Evolutionary conservation across 2,797 vertebrate species (phyloP).

Genomic region (Taeniopygia guttata): DNA sequence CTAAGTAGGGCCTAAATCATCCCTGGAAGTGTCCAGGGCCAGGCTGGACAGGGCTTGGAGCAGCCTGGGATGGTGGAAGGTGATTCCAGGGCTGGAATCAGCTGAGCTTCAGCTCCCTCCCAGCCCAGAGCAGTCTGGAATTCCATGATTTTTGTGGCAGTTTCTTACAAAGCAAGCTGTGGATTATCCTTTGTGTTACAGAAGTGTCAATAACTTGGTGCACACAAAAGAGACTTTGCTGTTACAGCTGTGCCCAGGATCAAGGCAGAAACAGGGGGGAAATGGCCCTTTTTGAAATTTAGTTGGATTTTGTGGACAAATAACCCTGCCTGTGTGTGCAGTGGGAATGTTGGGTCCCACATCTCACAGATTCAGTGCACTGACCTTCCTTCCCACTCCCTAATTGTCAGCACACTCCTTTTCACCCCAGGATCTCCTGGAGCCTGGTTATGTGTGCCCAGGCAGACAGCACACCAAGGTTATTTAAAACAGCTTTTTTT

Average conservation of each 20-base stretch:
- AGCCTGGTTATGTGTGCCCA: background rate
- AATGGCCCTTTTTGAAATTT: accelerated
- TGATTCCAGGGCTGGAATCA: background rate
- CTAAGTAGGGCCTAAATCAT: background rate
- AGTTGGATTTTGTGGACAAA: background rate
- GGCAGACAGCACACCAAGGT: background rate
- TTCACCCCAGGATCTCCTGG: background rate
- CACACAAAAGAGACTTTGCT: background rate
- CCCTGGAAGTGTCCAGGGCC: background rate
- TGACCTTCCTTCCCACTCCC: background rate
- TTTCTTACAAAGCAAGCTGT: background rate
- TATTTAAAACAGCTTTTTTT: background rate
- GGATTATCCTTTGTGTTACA: background rate
- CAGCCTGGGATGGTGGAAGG: background rate
- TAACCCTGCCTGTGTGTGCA: background rate
- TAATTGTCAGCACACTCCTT: background rate
- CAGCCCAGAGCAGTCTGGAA: background rate
- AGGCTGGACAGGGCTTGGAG: background rate
- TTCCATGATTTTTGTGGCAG: background rate
- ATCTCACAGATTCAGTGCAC: background rate
- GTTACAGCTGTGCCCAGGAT: background rate
- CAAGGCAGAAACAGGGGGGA: background rate
- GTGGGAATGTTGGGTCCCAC: background rate
- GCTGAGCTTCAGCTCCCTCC: background rate
- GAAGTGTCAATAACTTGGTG: background rate